Evolutionary conservation across 2,888 invertebrate species (phyloP).

Genomic region (Campoplex capitator): DNA sequence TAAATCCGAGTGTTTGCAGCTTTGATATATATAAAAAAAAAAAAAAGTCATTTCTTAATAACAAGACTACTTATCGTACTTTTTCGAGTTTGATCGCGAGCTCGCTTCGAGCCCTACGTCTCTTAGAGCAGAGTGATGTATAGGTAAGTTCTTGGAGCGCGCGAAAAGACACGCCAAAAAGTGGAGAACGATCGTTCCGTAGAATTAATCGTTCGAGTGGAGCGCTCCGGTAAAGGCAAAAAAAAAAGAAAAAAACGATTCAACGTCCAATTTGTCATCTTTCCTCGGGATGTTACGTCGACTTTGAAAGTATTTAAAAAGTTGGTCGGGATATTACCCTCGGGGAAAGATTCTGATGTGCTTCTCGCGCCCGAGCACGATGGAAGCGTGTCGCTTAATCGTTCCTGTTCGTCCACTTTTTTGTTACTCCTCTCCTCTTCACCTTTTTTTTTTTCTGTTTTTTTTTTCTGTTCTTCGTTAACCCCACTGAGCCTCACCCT

Average conservation of each 20-base stretch:
- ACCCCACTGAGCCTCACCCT: conserved; percentile 59
- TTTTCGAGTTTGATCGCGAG: conserved; percentile 66
- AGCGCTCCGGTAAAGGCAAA: not conserved
- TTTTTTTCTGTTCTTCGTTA: conserved; percentile 25
- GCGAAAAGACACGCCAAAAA: conserved; percentile 18
- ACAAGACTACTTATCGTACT: conserved; percentile 69
- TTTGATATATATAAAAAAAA: conserved; percentile 35
- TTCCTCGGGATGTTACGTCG: conserved; percentile 72
- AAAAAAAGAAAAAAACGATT: conserved; percentile 21
- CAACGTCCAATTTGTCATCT: conserved; percentile 83
- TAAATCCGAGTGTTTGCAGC: conserved; percentile 19
- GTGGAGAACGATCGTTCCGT: conserved; percentile 65
- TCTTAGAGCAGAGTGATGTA: conserved; percentile 33
- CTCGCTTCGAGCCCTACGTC: conserved; percentile 7
- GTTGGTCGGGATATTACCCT: conserved; percentile 74
- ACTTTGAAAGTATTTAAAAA: conserved; percentile 84
- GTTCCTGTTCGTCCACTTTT: conserved; percentile 58
- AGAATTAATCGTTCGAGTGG: conserved; percentile 66
- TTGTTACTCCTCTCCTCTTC: conserved; percentile 19
- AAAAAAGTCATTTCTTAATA: conserved; percentile 67
- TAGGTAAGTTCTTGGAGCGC: not conserved
- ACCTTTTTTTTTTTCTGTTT: conserved; percentile 2
- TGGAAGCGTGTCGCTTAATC: conserved; percentile 68
- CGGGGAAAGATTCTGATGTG: conserved; percentile 50
- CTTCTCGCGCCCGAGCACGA: conserved; percentile 44